Evolutionary conservation across 2,113 vertebrate genomes (phyloP), one percentile per base, ranked within the genome.

Genomic region (Lepidothrix coronata): DNA sequence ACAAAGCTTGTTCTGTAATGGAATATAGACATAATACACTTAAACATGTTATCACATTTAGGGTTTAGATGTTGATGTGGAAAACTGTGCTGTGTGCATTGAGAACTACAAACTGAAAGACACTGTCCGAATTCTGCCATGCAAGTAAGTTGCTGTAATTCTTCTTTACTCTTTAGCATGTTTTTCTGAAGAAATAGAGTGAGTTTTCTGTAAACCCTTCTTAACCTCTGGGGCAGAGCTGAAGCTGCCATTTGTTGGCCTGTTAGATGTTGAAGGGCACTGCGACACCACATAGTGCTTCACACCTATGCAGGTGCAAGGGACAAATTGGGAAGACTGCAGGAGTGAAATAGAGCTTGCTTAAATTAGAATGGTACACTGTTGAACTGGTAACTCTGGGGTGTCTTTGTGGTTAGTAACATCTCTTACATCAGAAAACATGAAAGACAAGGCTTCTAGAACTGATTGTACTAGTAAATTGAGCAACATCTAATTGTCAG

Each of bases 51-150:
- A 81, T 85, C 30, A 31, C 82, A 22, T 91, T 88, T 51, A 98
- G 98, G 98, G 97, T 93, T 96, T 98, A 48, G 98, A 98, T 88
- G 86, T 98, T 65, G 98, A 98, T 93, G 96, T 98, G 80, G 98
- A 98, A 93, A 98, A 98, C 65, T 98, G 98, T 97, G 98, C 98
- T 82, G 98, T 98, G 78, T 98, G 98, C 88, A 98, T 98, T 94
- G 98, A 98, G 96, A 98, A 98, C 82, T 98, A 98, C 91, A 98
- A 98, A 97, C 96, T 97, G 88, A 98, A 97, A 94, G 98, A 98
- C 93, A 93, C 98, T 78, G 97, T 98, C 86, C 97, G 98, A 95
- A 98, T 98, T 96, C 97, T 98, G 72, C 98, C 98, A 48, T 98
- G 98, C 98, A 98, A 98, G 98, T 98, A 98, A 92, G 98, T 97